phyloP scores from a whole-genome alignment of 1,140 invertebrate species.

The Drosophila serrata region DNA sequence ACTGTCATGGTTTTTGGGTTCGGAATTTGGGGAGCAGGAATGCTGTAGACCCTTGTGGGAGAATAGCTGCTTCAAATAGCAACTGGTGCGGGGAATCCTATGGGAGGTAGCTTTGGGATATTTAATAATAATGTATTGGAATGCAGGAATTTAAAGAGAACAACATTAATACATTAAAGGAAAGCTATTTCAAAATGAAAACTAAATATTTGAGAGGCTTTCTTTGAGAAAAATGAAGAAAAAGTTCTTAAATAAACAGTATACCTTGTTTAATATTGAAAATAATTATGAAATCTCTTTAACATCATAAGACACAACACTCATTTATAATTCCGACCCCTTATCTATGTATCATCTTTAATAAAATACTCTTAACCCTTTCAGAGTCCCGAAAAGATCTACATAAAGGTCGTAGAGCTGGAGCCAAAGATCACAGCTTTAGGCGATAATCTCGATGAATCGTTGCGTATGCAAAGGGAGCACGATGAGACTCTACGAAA shows the following conservation, averaged over 20 bases:
- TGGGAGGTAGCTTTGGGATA: not conserved
- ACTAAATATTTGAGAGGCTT: not conserved
- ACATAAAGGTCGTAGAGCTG: constrained; percentile 94
- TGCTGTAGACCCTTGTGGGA: constrained; percentile 15
- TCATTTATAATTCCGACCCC: not conserved
- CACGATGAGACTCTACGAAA: constrained; percentile 94
- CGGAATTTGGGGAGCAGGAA: constrained; percentile 15
- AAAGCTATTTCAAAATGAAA: not conserved
- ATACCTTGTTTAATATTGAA: not conserved
- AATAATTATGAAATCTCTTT: not conserved
- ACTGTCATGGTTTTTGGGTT: constrained; percentile 45
- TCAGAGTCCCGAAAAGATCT: constrained; percentile 94
- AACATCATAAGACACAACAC: not conserved
- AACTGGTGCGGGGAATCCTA: not conserved
- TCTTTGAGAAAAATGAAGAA: not conserved
- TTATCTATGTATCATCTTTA: not conserved
- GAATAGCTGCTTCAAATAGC: not conserved
- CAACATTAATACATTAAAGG: too few species aligned
- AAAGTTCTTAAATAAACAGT: not conserved
- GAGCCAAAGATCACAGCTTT: constrained; percentile 93
- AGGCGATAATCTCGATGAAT: constrained; percentile 91
- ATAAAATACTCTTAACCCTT: constrained; percentile 21
- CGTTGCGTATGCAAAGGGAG: constrained; percentile 90
- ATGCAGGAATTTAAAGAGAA: not conserved
- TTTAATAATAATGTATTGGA: constrained; percentile 2